Evolutionary conservation across 2,113 vertebrate species (phyloP), one percentile per base, ranked within the genome.

Genomic region (Nymphicus hollandicus): DNA sequence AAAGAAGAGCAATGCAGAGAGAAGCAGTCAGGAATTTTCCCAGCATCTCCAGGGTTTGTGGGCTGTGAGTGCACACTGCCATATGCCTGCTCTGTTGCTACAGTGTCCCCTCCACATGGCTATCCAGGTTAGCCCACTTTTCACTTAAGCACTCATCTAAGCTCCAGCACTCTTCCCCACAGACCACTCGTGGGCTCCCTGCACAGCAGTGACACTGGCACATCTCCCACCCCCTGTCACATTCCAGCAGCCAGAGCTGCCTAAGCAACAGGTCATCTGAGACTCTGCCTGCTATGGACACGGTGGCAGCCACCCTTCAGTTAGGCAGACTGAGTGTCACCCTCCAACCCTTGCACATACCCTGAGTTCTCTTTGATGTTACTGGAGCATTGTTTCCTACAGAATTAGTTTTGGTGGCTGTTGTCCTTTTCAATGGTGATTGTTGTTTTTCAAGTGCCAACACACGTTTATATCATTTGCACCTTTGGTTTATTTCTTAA

Each of bases 291-390:
- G 8, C 37, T 3, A 1, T 1, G 18, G 44, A 50, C 17, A 14
- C n/a, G 1, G 1, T 2, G 11, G 71, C n/a, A 94, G 47, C n/a
- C 31, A 5, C 37, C 16, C 16, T 23, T 22, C 41, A 72, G 8
- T 13, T 58, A 18, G 3, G 6, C 4, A 2, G 13, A 10, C 37
- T 27, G 2, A 0, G 0, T 25, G 46, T 24, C 27, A 18, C 35
- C 3, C 63, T 80, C 29, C 35, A 52, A 11, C 7, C 37, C 7
- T n/a, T 16, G 11, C 12, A 43, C 28, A 39, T 64, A 19, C 13
- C 22, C 18, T 72, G 71, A 76, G 50, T 35, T 16, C 17, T 64
- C 53, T 31, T 72, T 65, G 39, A 9, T 63, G 37, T n/a, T 49
- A 10, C 29, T 53, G 37, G 6, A 56, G 31, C 24, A 49, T 37